A percentile compares a stretch with the other conserved stretches of the same genome.
Conservation (phyloP, 2,113 vertebrate species). For the Ranitomeya imitator region DNA sequence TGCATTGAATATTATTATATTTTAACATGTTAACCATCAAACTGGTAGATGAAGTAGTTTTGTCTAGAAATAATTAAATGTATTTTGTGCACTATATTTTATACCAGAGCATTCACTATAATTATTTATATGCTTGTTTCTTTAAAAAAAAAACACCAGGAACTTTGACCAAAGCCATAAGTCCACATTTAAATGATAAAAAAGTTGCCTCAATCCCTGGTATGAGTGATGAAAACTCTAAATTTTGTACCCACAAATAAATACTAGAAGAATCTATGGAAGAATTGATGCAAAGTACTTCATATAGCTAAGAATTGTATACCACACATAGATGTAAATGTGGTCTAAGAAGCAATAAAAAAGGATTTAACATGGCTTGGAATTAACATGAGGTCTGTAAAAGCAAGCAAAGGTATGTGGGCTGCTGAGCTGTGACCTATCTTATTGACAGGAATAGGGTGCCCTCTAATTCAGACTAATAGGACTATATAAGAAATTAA, state of each 20-base stretch:
- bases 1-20: too few relatives aligned
- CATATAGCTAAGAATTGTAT: conserved; percentile 61
- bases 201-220: background rate
- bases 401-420: conserved; percentile 40
- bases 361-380: conserved; percentile 56
- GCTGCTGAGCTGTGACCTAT: background rate
- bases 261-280: conserved; percentile 60
- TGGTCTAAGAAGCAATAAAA: conserved; percentile 63
- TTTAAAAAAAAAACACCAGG: background rate
- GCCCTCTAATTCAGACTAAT: conserved; percentile 25
- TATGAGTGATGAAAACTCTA: background rate
- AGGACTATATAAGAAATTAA: too few relatives aligned
- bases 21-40: background rate
- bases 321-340: conserved; percentile 61
- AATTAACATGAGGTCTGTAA: conserved; percentile 47
- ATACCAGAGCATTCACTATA: background rate
- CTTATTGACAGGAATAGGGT: conserved; percentile 24
- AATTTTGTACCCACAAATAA: conserved; percentile 65
- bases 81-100: background rate
- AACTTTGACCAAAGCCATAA: background rate
- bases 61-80: background rate
- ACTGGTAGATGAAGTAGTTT: background rate
- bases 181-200: background rate
- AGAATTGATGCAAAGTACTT: conserved; percentile 29
- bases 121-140: background rate